Percentiles rank a stretch among this genome's conserved stretches.
phyloP scores from a whole-genome alignment of 2,888 invertebrate species.

The Apeira syringaria region DNA sequence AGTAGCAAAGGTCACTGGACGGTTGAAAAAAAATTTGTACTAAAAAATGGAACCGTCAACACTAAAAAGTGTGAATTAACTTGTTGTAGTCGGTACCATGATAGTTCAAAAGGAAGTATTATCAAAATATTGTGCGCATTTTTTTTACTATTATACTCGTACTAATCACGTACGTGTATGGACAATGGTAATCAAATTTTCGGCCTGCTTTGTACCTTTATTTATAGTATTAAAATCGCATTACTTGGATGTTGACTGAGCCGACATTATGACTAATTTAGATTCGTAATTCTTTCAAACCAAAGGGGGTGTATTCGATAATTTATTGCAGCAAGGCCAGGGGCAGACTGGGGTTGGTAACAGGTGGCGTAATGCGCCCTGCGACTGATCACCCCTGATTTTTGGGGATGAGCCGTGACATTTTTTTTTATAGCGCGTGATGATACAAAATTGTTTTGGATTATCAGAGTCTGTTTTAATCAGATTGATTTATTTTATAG shows the following conservation, averaged over 20 bases:
- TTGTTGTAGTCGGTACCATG: too few species aligned
- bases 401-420: conserved; percentile 45
- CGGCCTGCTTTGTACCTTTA: conserved; percentile 31
- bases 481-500: not conserved
- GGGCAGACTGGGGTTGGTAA: conserved; percentile 43
- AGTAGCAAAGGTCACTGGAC: too few species aligned
- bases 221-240: conserved; percentile 50
- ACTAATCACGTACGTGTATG: not conserved
- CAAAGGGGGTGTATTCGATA: conserved; percentile 31
- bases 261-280: conserved; percentile 28
- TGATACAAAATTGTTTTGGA: conserved; percentile 22
- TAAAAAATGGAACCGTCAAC: too few species aligned
- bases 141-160: too few species aligned
- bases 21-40: too few species aligned
- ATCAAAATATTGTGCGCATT: too few species aligned
- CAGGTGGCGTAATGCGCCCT: conserved; percentile 56
- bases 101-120: too few species aligned
- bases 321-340: conserved; percentile 40
- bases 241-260: conserved; percentile 45
- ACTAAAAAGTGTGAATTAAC: too few species aligned
- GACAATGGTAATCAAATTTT: too few species aligned
- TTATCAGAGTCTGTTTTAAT: conserved; percentile 9
- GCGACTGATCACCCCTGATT: conserved; percentile 56
- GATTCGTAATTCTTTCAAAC: conserved; percentile 24
- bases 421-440: conserved; percentile 36